Evolutionary conservation across 1,140 invertebrate genomes (phyloP), one percentile per base, ranked within the genome.

Genomic region (Neotoxoptera formosana): DNA sequence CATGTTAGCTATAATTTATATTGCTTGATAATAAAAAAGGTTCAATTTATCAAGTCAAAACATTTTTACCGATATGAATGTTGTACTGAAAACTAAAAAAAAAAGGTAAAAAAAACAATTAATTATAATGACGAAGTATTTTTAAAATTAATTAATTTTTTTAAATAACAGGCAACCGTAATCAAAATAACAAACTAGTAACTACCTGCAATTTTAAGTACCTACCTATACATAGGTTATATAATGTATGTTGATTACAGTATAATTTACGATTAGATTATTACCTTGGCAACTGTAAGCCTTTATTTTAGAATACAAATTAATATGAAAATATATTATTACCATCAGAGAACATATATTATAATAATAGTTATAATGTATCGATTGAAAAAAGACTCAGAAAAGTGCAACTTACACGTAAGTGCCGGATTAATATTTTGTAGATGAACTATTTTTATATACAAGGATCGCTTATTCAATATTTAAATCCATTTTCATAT

Each of bases 171-270:
- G 83, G 45, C 83, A 41, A 47, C 83, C 41, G 83, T 45, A 86
- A 86, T 86, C 41, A 86, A 86, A 86, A 47, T 47, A 86, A 86
- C 9, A 86, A 86, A 45, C n/a, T n/a, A n/a, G n/a, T n/a, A n/a
- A n/a, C 25, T 14, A 45, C 25, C 25, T 47, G 47, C 23, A 34
- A 86, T 86, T 86, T 86, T 45, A 86, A 86, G 36, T 86, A 30
- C 30, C 25, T 60, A 60, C 11, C 60, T 30, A 41, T 84, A 45
- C 2, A 11, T 25, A 45, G 20, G 36, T 45, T 23, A 7, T n/a
- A n/a, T 34, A 36, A 36, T 36, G n/a, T 84, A 30, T 84, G 21
- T 25, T 41, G 8, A 41, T 23, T 84, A 45, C 21, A 25, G 20
- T 86, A 45, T 86, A 86, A 86, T 47, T 86, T 86, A 86, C 41